phyloP scores from a whole-genome alignment of 2,797 vertebrate genomes.

The Scyliorhinus canicula region DNA sequence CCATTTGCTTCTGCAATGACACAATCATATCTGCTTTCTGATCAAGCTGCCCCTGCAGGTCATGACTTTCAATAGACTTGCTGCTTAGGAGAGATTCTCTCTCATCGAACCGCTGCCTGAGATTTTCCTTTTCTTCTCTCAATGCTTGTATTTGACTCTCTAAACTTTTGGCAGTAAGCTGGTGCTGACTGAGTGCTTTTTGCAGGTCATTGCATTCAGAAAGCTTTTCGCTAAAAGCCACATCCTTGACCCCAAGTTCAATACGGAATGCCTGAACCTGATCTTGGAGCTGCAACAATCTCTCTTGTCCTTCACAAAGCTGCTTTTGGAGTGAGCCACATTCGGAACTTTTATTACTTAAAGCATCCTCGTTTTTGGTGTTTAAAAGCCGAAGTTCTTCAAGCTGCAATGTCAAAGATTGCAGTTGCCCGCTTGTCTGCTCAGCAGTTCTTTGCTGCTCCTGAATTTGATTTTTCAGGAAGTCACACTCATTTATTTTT shows the following conservation, averaged over 20 bases:
- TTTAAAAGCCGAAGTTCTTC: constrained; percentile 48
- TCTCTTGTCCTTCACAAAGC: constrained; percentile 59
- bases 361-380: constrained; percentile 55
- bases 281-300: constrained; percentile 60
- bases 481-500: constrained; percentile 62
- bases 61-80: constrained; percentile 50
- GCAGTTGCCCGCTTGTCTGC: constrained; percentile 54
- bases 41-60: constrained; percentile 57
- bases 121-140: constrained; percentile 47
- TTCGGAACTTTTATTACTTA: constrained; percentile 53
- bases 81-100: constrained; percentile 53
- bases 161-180: constrained; percentile 47
- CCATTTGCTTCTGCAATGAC: constrained; percentile 58
- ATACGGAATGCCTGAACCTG: constrained; percentile 60
- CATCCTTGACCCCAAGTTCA: constrained; percentile 61
- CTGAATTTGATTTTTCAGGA: constrained; percentile 54
- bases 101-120: constrained; percentile 52
- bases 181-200: constrained; percentile 52
- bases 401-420: constrained; percentile 53
- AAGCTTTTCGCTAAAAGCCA: constrained; percentile 56
- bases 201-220: constrained; percentile 50
- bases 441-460: constrained; percentile 56
- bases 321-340: constrained; percentile 53
- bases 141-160: constrained; percentile 57
- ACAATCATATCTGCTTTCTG: constrained; percentile 55